Evolutionary conservation across 2,888 invertebrate species (phyloP), one percentile per base, ranked within the genome.

Genomic region (Mimas tiliae): DNA sequence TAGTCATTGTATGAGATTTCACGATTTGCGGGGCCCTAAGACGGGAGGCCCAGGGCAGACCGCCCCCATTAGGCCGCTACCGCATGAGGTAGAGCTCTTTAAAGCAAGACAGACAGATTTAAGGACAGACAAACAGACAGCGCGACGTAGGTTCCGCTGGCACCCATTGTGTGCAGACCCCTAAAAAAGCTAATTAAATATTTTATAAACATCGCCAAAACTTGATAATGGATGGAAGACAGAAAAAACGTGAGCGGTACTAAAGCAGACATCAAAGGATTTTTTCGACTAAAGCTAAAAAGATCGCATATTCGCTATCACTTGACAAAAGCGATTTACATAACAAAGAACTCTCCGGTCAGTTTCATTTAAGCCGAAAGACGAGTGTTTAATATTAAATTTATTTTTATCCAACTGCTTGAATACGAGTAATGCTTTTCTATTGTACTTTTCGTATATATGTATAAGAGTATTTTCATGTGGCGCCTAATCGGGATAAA

Each of bases 321-420:
- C 19, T 19, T 3, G 38, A 42, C 42, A 19, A 58, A 55, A 58
- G 38, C 58, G 58, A 58, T 58, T 58, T 42, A 16, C 38, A 58
- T 58, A 38, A 19, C 58, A 58, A 58, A 58, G 58, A 19, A 42
- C 12, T 42, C 38, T 58, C 38, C 58, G 42, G 12, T 1, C 42
- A 12, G 16, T 38, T 38, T 42, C 42, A 55, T 55, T 55, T 55
- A 38, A 58, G 58, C 19, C 58, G 16, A 58, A 42, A 19, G 19
- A 19, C 6, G 19, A 42, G 55, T n/a, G 58, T 38, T 42, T 55
- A 42, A 58, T 42, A 58, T 58, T 12, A 58, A 12, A 19, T 58
- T 11, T 27, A 42, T 19, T 42, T 6, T 42, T 6, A 16, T 9
- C 14, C 45, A 14, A 45, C 14, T 45, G 14, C 14, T 14, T 14